phyloP scores from a whole-genome alignment of 1,140 invertebrate genomes.

The Berghia stephanieae region DNA sequence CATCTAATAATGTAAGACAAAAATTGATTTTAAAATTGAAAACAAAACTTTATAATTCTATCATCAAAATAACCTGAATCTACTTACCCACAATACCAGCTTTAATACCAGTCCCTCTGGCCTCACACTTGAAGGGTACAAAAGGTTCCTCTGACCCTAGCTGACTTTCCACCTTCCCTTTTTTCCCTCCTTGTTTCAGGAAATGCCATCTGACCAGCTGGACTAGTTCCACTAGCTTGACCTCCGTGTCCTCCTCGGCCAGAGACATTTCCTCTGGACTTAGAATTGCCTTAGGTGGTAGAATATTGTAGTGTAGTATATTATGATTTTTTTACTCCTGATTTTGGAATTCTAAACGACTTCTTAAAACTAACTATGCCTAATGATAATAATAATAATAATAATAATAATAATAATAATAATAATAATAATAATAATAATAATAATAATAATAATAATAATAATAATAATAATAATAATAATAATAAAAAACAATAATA shows the following conservation, averaged over 20 bases:
- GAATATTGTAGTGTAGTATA: constrained; percentile 1
- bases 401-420: background rate
- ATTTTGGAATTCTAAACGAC: no score
- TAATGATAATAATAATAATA: background rate
- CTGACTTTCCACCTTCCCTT: constrained; percentile 22
- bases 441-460: background rate
- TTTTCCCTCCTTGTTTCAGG: constrained; percentile 35
- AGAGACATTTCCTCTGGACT: constrained; percentile 59
- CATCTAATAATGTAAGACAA: no score
- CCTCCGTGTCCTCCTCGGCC: constrained; percentile 45
- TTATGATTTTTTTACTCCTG: no score
- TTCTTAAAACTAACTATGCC: no score
- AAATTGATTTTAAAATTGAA: no score
- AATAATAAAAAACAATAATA: no score
- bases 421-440: background rate
- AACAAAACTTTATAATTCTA: no score
- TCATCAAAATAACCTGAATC: no score
- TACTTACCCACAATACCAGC: constrained; percentile 48
- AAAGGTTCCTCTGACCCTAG: background rate
- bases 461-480: background rate
- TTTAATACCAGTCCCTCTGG: constrained; percentile 53
- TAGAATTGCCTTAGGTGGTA: constrained; percentile 51
- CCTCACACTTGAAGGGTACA: constrained; percentile 33
- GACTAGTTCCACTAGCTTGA: constrained; percentile 52
- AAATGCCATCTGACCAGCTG: constrained; percentile 55